Evolutionary conservation across 2,113 vertebrate species (phyloP).

Genomic region (Mustela nigripes): DNA sequence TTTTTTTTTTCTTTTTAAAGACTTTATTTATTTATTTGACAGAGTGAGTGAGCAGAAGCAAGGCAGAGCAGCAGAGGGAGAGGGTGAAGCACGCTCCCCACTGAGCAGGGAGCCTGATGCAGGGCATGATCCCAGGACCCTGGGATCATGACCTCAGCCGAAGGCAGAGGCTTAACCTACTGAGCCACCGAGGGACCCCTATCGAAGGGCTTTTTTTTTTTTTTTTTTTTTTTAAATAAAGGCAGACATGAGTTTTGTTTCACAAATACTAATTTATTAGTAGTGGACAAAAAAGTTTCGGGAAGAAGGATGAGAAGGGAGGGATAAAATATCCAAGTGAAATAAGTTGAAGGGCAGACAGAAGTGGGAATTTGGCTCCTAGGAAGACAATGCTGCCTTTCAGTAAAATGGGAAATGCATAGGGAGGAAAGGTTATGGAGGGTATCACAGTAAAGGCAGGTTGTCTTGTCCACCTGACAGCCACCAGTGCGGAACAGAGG

Average conservation of each 20-base stretch:
- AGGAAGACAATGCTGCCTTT: neutral
- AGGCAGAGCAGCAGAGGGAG: too few species aligned
- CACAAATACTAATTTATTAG: neutral
- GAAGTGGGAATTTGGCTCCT: neutral
- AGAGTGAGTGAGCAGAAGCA: too few species aligned
- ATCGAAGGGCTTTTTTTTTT: neutral
- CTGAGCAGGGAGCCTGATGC: too few species aligned
- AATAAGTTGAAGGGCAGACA: neutral
- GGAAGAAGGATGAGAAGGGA: neutral
- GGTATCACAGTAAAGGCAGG: neutral
- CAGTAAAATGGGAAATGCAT: neutral
- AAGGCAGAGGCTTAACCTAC: too few species aligned
- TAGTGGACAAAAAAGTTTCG: neutral
- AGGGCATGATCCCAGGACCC: too few species aligned
- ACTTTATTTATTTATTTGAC: too few species aligned
- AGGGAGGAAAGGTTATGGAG: neutral
- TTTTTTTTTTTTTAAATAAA: constrained; percentile 6
- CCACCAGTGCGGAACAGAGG: neutral
- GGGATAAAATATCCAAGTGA: neutral
- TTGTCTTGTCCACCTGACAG: neutral
- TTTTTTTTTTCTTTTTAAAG: neutral
- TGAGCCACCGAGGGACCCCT: neutral
- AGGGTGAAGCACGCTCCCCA: too few species aligned
- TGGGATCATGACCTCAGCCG: too few species aligned
- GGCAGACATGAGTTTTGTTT: neutral